A percentile compares a stretch with the other conserved stretches of the same genome.
Conservation (phyloP, 1,140 invertebrate genomes). For the Magallana angulata region DNA sequence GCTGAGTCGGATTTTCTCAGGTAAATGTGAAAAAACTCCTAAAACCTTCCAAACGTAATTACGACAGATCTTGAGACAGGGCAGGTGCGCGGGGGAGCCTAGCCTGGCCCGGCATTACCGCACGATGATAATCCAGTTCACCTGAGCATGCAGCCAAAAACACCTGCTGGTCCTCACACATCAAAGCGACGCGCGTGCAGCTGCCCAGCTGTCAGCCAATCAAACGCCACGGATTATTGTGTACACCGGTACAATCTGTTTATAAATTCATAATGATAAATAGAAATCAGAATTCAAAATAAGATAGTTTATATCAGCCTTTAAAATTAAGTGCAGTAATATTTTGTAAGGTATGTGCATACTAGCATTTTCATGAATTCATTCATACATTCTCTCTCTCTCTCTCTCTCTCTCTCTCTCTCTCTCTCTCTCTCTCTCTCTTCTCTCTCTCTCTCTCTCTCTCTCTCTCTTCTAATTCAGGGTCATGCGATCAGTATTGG, state of each 20-base stretch:
- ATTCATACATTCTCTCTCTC: too few relatives aligned
- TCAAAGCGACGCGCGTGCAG: conserved; percentile 21
- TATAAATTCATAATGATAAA: conserved; percentile 6
- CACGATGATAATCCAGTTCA: neutral
- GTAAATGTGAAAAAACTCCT: neutral
- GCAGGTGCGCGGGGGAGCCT: neutral
- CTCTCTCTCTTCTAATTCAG: neutral
- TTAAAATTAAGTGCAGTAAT: too few relatives aligned
- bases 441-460: neutral
- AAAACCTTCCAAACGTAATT: neutral
- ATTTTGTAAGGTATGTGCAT: too few relatives aligned
- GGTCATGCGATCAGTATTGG: neutral
- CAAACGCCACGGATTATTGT: neutral
- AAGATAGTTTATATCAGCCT: neutral
- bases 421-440: neutral
- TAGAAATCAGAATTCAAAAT: conserved; percentile 11
- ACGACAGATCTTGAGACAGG: neutral
- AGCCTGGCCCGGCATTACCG: neutral
- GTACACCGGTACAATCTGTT: neutral
- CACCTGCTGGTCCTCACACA: neutral
- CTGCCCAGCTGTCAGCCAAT: neutral
- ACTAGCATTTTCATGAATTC: too few relatives aligned
- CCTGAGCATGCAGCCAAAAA: conserved; percentile 3
- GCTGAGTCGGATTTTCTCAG: conserved; percentile 11
- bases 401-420: too few relatives aligned